phyloP scores from a whole-genome alignment of 2,797 vertebrate species.

The Falco rusticolus region DNA sequence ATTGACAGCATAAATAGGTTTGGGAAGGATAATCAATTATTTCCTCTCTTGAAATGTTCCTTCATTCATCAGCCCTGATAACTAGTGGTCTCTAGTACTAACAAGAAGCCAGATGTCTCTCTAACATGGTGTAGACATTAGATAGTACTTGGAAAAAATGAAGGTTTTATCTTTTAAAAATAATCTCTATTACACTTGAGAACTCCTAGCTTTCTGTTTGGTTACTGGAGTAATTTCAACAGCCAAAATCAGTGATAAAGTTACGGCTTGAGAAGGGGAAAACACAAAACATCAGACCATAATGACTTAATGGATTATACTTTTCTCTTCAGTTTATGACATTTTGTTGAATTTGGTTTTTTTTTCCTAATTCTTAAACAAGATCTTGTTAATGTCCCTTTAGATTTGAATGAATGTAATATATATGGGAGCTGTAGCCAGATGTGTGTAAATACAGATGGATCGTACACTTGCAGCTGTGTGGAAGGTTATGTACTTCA shows the following conservation, averaged over 20 bases:
- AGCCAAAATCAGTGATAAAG: background rate
- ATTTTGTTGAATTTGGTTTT: background rate
- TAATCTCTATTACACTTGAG: background rate
- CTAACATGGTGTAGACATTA: background rate
- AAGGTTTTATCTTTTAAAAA: background rate
- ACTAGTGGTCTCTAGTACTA: background rate
- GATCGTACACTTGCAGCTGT: slow-evolving; percentile 93
- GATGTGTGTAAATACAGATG: slow-evolving; percentile 90
- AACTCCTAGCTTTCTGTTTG: background rate
- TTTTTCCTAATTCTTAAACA: slow-evolving; percentile 64
- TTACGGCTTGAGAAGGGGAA: background rate
- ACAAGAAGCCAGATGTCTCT: background rate
- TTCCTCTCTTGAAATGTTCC: background rate
- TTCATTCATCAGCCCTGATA: background rate
- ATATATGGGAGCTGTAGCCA: slow-evolving; percentile 93
- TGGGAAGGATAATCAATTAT: slow-evolving; percentile 28
- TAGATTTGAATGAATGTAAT: slow-evolving; percentile 95
- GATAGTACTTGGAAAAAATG: background rate
- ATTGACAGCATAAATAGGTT: slow-evolving; percentile 4
- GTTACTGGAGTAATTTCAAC: background rate
- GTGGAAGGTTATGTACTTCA: slow-evolving; percentile 92
- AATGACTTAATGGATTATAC: background rate
- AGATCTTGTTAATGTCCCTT: slow-evolving; percentile 71
- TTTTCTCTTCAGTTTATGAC: background rate
- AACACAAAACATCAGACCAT: background rate